These are phyloP conservation scores for Albula glossodonta DNA, from an alignment of 2,113 vertebrate species.

Conservation along the genomic window DNA sequence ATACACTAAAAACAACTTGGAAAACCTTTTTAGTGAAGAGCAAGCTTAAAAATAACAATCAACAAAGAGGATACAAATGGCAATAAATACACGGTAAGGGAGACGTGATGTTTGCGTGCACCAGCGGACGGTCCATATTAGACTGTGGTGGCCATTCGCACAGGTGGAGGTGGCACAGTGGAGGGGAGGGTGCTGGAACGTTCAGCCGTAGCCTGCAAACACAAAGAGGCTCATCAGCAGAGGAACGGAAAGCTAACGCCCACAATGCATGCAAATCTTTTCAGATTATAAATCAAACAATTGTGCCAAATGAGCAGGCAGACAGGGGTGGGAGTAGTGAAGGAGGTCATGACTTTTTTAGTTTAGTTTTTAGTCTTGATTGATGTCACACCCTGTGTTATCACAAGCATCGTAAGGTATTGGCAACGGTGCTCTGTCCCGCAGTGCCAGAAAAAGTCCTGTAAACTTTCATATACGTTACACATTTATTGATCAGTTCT, in stretches of 20 bases:
- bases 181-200: conserved; percentile 46
- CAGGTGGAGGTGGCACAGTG: conserved; percentile 48
- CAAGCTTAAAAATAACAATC: neutral
- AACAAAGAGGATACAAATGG: neutral
- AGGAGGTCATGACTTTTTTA: too few species aligned
- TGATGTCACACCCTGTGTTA: too few species aligned
- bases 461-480: too few species aligned
- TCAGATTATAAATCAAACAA: too few species aligned
- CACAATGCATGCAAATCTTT: neutral
- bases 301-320: too few species aligned
- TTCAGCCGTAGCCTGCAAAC: conserved; percentile 26
- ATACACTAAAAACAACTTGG: neutral
- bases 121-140: conserved; percentile 32
- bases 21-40: neutral
- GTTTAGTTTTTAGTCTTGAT: too few species aligned
- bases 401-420: too few species aligned
- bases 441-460: too few species aligned
- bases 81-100: neutral
- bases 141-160: conserved; percentile 68
- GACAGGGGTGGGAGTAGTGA: too few species aligned
- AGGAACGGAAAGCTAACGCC: neutral
- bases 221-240: neutral
- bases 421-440: too few species aligned
- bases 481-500: too few species aligned
- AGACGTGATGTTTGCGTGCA: neutral